Evolutionary conservation across 2,888 invertebrate genomes (phyloP).

Genomic region (Hipparchia semele): DNA sequence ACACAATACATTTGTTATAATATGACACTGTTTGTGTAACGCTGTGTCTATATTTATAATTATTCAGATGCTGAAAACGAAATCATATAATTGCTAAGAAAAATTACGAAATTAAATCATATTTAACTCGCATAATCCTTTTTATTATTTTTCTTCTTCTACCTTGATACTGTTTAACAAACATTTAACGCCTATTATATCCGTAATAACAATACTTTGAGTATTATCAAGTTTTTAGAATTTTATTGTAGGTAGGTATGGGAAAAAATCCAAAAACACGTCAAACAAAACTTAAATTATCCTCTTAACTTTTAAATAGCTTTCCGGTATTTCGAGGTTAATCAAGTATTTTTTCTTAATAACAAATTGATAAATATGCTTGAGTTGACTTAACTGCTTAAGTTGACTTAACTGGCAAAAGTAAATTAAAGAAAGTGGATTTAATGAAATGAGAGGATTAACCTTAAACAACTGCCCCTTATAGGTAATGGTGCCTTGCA

Average conservation of each 20-base stretch:
- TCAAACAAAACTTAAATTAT: no score
- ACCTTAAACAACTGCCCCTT: background rate
- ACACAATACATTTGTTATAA: conserved; percentile 65
- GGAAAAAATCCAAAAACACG: no score
- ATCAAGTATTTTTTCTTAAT: no score
- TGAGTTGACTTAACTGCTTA: no score
- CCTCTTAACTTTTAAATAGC: no score
- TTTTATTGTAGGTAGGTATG: background rate
- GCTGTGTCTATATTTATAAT: conserved; percentile 74
- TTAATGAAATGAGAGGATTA: background rate
- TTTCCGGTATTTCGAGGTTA: no score
- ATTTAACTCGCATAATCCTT: conserved; percentile 74
- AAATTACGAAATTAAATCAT: conserved; percentile 82
- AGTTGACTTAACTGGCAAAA: background rate
- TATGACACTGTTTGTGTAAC: conserved; percentile 69
- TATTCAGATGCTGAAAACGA: conserved; percentile 80
- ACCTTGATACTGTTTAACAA: background rate
- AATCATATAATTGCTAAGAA: conserved; percentile 81
- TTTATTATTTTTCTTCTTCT: conserved; percentile 43
- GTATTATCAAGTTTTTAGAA: background rate
- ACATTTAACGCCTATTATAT: no score
- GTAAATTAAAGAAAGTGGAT: background rate
- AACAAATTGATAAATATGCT: no score
- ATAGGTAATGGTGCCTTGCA: conserved; percentile 12
- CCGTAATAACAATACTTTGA: background rate